Percentiles rank a stretch among this genome's conserved stretches.
These are phyloP conservation scores for Elephas maximus DNA, from an alignment of 2,113 vertebrate genomes.

Conservation along the genomic window DNA sequence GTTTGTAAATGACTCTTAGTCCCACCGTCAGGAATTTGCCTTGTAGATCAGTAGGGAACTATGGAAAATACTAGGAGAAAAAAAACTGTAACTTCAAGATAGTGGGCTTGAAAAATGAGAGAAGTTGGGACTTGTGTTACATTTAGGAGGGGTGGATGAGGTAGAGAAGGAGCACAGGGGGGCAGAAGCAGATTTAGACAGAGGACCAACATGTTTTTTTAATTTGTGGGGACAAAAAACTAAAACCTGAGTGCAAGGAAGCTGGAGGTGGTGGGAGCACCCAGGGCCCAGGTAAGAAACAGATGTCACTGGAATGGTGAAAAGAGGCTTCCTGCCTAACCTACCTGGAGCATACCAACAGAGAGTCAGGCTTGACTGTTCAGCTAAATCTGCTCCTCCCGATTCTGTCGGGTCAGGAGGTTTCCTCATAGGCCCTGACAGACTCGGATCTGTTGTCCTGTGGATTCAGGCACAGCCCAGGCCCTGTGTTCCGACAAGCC, in stretches of 20 bases:
- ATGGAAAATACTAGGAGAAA: neutral
- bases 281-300: neutral
- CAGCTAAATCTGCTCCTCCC: neutral
- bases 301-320: neutral
- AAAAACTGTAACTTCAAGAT: neutral
- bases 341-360: too few relatives aligned
- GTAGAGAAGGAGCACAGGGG: neutral
- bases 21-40: neutral
- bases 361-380: neutral
- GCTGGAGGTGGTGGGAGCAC: neutral
- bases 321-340: neutral
- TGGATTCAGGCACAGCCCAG: neutral
- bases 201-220: too few relatives aligned
- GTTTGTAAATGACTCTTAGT: neutral
- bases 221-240: neutral
- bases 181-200: neutral
- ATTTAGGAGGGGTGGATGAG: neutral
- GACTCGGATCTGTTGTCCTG: neutral
- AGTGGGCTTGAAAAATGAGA: neutral
- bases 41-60: neutral
- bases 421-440: neutral
- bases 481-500: neutral
- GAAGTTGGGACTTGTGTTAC: neutral
- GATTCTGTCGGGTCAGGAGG: neutral
- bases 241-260: neutral